Conservation (phyloP, 2,888 invertebrate species). For the Lagria hirta region DNA sequence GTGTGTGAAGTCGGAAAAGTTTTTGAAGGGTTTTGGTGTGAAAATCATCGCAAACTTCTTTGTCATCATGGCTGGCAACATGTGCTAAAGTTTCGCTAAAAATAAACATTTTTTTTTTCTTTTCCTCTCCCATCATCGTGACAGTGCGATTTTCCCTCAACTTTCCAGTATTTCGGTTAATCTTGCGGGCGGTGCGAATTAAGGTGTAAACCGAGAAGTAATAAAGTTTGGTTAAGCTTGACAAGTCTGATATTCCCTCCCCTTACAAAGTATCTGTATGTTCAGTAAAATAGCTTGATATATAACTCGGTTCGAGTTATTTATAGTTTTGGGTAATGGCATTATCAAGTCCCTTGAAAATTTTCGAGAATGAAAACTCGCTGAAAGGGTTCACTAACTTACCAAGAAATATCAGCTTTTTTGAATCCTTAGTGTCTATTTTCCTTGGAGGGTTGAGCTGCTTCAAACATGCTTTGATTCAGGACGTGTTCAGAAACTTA, state of each 20-base stretch:
- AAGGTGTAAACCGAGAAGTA: conserved; percentile 31
- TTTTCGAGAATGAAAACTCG: conserved; percentile 21
- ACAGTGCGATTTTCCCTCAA: background rate
- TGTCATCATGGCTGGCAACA: conserved; percentile 17
- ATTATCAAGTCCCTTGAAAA: conserved; percentile 21
- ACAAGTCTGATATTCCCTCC: conserved; percentile 30
- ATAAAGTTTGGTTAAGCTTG: conserved; percentile 39
- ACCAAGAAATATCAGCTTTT: too few species aligned
- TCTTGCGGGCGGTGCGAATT: conserved; percentile 21
- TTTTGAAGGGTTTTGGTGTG: conserved; percentile 10
- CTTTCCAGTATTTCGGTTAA: conserved; percentile 16
- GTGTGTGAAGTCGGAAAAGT: conserved; percentile 2
- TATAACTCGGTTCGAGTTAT: conserved; percentile 22
- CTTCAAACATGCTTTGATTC: too few species aligned
- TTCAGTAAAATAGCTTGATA: conserved; percentile 27
- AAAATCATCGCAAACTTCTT: conserved; percentile 15
- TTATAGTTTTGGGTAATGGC: conserved; percentile 18
- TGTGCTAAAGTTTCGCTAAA: conserved; percentile 17
- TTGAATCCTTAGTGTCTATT: too few species aligned
- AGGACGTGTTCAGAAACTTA: too few species aligned
- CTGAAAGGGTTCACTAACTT: too few species aligned
- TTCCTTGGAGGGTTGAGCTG: too few species aligned
- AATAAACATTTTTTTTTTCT: background rate
- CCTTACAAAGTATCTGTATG: conserved; percentile 30
- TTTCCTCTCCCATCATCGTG: background rate